Percentiles rank a stretch among this genome's conserved stretches.
Evolutionary conservation across 2,113 vertebrate genomes (phyloP).

Genomic region (Hiodon alosoides): DNA sequence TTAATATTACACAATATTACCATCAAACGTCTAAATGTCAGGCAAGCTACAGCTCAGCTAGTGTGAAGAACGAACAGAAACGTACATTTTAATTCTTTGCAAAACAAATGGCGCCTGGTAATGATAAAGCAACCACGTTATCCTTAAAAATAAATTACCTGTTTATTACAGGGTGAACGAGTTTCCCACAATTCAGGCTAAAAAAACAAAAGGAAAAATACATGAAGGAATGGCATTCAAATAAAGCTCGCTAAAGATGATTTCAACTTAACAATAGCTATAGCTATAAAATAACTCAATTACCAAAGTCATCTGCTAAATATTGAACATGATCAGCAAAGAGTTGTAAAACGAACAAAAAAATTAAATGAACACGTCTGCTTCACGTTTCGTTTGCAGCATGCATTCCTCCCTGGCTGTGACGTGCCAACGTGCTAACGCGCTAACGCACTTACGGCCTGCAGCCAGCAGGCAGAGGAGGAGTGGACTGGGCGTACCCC

Average conservation of each 20-base stretch:
- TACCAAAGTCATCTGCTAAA: neutral
- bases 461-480: too few species aligned
- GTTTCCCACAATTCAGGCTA: slow-evolving; percentile 54
- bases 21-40: slow-evolving; percentile 37
- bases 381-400: neutral
- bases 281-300: neutral
- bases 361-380: too few species aligned
- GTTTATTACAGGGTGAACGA: slow-evolving; percentile 43
- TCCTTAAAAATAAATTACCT: slow-evolving; percentile 39
- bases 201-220: slow-evolving; percentile 12
- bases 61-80: slow-evolving; percentile 25
- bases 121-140: slow-evolving; percentile 25
- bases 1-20: slow-evolving; percentile 18
- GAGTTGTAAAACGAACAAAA: too few species aligned
- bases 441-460: too few species aligned
- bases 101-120: neutral
- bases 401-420: neutral
- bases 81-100: neutral
- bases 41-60: slow-evolving; percentile 31
- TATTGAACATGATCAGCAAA: too few species aligned
- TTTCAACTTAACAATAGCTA: neutral
- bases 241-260: neutral
- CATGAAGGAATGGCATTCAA: slow-evolving; percentile 6
- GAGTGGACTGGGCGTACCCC: neutral
- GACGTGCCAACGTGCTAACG: too few species aligned